Conservation (phyloP, 2,888 invertebrate genomes). For the Julus scanicus region DNA sequence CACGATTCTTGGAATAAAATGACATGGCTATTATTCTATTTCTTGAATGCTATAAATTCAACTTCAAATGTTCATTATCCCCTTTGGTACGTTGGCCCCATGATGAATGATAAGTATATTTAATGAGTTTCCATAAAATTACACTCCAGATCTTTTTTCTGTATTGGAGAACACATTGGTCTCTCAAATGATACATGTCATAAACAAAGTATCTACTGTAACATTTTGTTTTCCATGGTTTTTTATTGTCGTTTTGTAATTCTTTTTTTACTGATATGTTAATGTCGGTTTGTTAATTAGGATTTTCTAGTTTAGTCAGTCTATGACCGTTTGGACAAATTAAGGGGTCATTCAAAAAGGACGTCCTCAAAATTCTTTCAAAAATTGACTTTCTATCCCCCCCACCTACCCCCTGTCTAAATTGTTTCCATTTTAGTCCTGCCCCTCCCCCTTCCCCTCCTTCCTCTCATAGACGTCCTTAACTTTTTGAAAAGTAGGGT, state of each 20-base stretch:
- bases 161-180: not conserved
- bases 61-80: not conserved
- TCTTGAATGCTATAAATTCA: not conserved
- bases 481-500: too few relatives aligned
- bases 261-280: not conserved
- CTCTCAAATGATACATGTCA: not conserved
- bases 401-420: too few relatives aligned
- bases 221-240: not conserved
- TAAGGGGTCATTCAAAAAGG: not conserved
- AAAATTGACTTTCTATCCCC: too few relatives aligned
- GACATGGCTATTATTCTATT: constrained; percentile 37
- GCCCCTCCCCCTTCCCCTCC: too few relatives aligned
- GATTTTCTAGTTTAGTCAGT: not conserved
- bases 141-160: not conserved
- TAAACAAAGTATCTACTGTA: not conserved
- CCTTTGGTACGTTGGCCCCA: not conserved
- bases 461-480: too few relatives aligned
- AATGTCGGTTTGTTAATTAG: not conserved
- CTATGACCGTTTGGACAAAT: not conserved
- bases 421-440: too few relatives aligned
- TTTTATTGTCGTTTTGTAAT: not conserved
- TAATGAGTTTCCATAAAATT: not conserved
- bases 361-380: too few relatives aligned
- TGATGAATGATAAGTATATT: not conserved
- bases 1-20: constrained; percentile 12